A percentile compares a stretch with the other conserved stretches of the same genome.
phyloP scores from a whole-genome alignment of 2,888 invertebrate genomes.

The Mesopsocus fuscifrons region DNA sequence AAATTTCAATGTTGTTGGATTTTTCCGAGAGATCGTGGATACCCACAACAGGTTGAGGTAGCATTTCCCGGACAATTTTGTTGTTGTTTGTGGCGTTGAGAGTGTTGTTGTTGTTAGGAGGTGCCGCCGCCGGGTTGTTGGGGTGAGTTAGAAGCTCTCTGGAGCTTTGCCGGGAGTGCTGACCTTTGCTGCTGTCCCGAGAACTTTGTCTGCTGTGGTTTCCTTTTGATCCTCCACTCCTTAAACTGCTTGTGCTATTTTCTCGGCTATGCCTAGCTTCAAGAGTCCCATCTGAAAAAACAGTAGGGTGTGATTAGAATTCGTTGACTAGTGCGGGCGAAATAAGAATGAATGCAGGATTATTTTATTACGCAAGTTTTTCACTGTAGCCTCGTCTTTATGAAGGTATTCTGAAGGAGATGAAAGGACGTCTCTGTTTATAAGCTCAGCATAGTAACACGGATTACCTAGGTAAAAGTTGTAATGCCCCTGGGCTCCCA shows the following conservation, averaged over 20 bases:
- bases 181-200: constrained; percentile 30
- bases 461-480: too few relatives aligned
- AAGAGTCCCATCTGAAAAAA: constrained; percentile 24
- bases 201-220: constrained; percentile 59
- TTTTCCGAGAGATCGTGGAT: constrained; percentile 21
- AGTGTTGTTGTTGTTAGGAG: constrained; percentile 8
- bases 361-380: too few relatives aligned
- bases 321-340: too few relatives aligned
- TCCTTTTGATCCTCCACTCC: constrained; percentile 19
- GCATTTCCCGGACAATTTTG: constrained; percentile 2
- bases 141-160: constrained; percentile 30
- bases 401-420: too few relatives aligned
- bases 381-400: background rate
- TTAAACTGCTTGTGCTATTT: constrained; percentile 44
- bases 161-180: constrained; percentile 57
- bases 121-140: constrained; percentile 19
- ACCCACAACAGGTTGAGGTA: constrained; percentile 5
- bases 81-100: constrained; percentile 10
- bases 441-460: too few relatives aligned
- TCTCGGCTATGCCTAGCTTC: constrained; percentile 52
- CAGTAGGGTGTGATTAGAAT: background rate
- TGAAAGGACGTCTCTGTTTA: too few relatives aligned
- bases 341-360: too few relatives aligned
- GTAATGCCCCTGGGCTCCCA: too few relatives aligned
- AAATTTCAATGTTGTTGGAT: constrained; percentile 64